Evolutionary conservation across 2,888 invertebrate genomes (phyloP), one percentile per base, ranked within the genome.

Genomic region (Heteromurus nitidus): DNA sequence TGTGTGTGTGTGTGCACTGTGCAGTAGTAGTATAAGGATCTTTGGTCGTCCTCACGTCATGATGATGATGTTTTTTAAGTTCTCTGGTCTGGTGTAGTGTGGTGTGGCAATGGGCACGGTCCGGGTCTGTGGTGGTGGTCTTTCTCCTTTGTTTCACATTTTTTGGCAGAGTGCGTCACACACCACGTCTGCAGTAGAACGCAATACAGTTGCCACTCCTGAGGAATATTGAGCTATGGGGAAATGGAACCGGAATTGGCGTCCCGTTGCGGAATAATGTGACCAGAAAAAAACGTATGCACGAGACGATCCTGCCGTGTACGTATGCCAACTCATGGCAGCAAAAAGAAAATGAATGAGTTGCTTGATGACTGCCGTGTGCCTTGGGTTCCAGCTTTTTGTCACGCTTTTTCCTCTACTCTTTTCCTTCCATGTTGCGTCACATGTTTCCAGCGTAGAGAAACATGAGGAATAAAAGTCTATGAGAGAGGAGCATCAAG

Each of bases 211-310:
- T 36, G 36, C 36, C n/a, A n/a, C n/a, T n/a, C n/a, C n/a, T n/a
- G n/a, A n/a, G n/a, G n/a, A 36, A 36, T 36, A 36, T 36, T 36
- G 55, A 55, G 55, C n/a, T 50, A 11, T 55, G 60, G 60, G 11
- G 60, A 30, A 60, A 31, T 65, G 65, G 65, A 73, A 73, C 73
- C 73, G 73, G 73, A 73, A 73, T 64, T 62, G 73, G 62, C 73
- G 73, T 73, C 73, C 73, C 73, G 64, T 73, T 73, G 73, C 73
- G 73, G 73, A 73, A 72, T 72, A 44, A 47, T 47, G 3, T n/a
- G 36, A 13, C 36, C 5, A 9, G 13, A 5, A 36, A 5, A 36
- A 36, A 1, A 44, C 44, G 44, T 13, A 44, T 44, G n/a, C 44
- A 44, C n/a, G 13, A 44, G 13, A 9, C 44, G n/a, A 3, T n/a